Base-by-base conservation (phyloP, 2,888 invertebrate genomes). In the Agapostemon virescens region DNA sequence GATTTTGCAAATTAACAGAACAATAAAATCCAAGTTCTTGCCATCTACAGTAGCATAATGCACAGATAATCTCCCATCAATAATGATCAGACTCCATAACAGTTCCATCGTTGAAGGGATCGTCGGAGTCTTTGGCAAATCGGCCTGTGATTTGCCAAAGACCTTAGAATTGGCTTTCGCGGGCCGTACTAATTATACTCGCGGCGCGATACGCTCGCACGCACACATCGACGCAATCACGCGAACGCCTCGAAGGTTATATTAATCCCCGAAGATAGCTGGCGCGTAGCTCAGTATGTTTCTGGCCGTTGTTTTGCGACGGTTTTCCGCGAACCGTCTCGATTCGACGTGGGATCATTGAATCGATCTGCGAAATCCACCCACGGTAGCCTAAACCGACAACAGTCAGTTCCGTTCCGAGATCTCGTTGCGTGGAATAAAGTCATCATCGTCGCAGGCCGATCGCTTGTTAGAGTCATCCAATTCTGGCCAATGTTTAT, bases 141-240 rank as follows among this genome's bases (percentile, higher is more conserved):
- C 68, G 71, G 81, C 67, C 69, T n/a, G n/a, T n/a, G 76, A 81
- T 86, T 90, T 89, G 84, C 84, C 83, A 85, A 89, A 88, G 83
- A 76, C 83, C 87, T 85, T 80, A 85, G 66, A 89, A 89, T 89
- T 89, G 91, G 85, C 90, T 90, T 91, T 90, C 89, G 87, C 85
- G 61, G 55, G 45, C 79, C 82, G 87, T 82, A 91, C 91, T 92
- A 92, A 92, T 92, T 92, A 91, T 92, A 92, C 86, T 80, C 86
- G 49, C 83, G 79, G 61, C 81, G 68, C 71, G 83, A 82, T 84
- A 77, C 79, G 79, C 72, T 74, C 85, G 70, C 75, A 85, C 63
- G 61, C 85, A 79, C 63, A 71, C 58, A 30, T 30, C 30, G 66
- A 74, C 81, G 73, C 76, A 82, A 67, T 82, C 77, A 71, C 82